Evolutionary conservation across 2,113 vertebrate species (phyloP).

Genomic region (Alectura lathami): DNA sequence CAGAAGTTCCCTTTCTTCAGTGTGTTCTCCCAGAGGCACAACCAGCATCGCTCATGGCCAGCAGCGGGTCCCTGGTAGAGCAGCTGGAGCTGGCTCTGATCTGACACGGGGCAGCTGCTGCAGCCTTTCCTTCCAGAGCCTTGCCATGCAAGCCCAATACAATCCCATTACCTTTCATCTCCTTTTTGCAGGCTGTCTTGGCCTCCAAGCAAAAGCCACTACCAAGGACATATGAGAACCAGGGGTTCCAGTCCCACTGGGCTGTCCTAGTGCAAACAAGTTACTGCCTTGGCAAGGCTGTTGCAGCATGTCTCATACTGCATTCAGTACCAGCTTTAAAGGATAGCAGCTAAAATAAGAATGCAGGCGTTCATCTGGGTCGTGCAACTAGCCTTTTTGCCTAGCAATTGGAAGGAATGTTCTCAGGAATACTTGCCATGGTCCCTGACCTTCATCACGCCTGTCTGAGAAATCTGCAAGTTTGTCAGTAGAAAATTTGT

Average conservation of each 20-base stretch:
- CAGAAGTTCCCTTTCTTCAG: not conserved
- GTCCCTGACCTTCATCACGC: not conserved
- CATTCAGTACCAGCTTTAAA: not conserved
- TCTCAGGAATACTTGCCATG: not conserved
- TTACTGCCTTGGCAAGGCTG: not conserved
- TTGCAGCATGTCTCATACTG: rapidly evolving
- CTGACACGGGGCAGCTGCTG: not conserved
- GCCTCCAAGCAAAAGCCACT: not conserved
- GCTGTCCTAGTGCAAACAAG: rapidly evolving
- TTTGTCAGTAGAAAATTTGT: not conserved
- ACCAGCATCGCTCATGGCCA: too few relatives aligned
- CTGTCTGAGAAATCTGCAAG: not conserved
- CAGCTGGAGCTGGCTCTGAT: not conserved
- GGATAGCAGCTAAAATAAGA: not conserved
- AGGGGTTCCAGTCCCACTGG: not conserved
- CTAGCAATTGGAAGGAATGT: not conserved
- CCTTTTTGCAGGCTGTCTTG: not conserved
- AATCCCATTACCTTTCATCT: not conserved
- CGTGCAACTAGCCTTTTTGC: not conserved
- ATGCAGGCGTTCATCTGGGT: not conserved
- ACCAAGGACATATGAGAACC: not conserved
- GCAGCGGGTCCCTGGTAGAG: not conserved
- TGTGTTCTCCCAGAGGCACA: too few relatives aligned
- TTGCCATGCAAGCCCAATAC: not conserved
- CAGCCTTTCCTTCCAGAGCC: not conserved